Conservation (phyloP, 1,140 invertebrate genomes). For the Lerema accius region DNA sequence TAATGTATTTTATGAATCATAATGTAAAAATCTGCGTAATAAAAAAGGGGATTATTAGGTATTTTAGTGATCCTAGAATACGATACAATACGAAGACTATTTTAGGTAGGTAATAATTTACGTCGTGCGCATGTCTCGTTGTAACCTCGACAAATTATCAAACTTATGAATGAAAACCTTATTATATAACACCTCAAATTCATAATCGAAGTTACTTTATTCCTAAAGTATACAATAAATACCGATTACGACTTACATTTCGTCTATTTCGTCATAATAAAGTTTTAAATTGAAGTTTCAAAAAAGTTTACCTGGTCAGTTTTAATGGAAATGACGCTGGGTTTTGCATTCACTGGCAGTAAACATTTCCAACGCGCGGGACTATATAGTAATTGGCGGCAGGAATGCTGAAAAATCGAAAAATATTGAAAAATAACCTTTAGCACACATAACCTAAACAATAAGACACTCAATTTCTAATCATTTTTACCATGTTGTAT, state of each 20-base stretch:
- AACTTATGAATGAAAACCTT: too few species aligned
- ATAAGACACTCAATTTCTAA: slow-evolving; percentile 27
- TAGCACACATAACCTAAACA: slow-evolving; percentile 60
- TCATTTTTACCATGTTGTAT: slow-evolving; percentile 42
- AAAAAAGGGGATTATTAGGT: too few species aligned
- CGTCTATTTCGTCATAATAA: slow-evolving; percentile 10
- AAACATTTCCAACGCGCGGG: slow-evolving; percentile 72
- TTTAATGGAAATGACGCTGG: slow-evolving; percentile 51
- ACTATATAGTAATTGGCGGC: slow-evolving; percentile 70
- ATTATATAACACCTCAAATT: not conserved
- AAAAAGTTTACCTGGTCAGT: slow-evolving; percentile 59
- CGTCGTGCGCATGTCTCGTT: too few species aligned
- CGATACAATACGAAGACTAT: too few species aligned
- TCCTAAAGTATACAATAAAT: not conserved
- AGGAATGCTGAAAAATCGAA: slow-evolving; percentile 70
- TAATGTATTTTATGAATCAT: too few species aligned
- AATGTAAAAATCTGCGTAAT: too few species aligned
- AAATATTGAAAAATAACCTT: slow-evolving; percentile 33
- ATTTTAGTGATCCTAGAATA: too few species aligned
- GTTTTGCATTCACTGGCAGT: slow-evolving; percentile 62
- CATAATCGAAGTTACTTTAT: not conserved
- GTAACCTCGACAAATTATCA: too few species aligned
- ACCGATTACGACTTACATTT: not conserved
- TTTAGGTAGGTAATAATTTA: too few species aligned
- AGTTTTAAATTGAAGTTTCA: not conserved